These are phyloP conservation scores for Phyllotreta striolata DNA, from an alignment of 2,888 invertebrate genomes.

Conservation along the genomic window DNA sequence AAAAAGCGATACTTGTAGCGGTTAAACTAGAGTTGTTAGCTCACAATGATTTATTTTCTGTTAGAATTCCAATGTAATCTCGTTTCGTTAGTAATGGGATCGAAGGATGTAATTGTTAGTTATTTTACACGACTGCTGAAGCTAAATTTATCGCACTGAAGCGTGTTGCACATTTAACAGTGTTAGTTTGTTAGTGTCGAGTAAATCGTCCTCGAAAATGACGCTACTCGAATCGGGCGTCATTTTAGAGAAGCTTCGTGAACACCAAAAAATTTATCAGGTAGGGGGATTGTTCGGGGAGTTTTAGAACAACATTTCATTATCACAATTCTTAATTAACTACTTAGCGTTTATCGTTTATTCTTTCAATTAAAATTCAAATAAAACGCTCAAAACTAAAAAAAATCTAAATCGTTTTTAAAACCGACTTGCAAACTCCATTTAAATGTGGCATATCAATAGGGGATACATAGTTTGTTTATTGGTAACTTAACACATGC, in stretches of 20 bases:
- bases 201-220: constrained; percentile 38
- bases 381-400: constrained; percentile 40
- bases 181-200: constrained; percentile 43
- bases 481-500: not conserved
- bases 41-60: constrained; percentile 50
- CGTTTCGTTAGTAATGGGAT: constrained; percentile 22
- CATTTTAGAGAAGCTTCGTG: constrained; percentile 18
- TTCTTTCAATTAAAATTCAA: constrained; percentile 18
- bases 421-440: constrained; percentile 58
- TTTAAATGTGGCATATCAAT: constrained; percentile 57
- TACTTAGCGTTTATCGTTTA: constrained; percentile 34
- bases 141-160: constrained; percentile 51
- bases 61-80: constrained; percentile 17
- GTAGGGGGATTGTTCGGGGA: constrained; percentile 26
- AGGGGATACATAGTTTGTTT: constrained; percentile 46
- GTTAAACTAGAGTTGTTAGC: constrained; percentile 33
- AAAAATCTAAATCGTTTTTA: constrained; percentile 47
- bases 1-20: constrained; percentile 19
- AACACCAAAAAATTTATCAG: constrained; percentile 21
- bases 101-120: constrained; percentile 18
- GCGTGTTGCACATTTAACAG: constrained; percentile 53
- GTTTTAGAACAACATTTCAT: constrained; percentile 9
- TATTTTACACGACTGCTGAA: constrained; percentile 41
- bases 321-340: constrained; percentile 13
- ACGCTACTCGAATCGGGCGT: constrained; percentile 27